Evolutionary conservation across 2,888 invertebrate genomes (phyloP).

Genomic region (Erpobdella octoculata): DNA sequence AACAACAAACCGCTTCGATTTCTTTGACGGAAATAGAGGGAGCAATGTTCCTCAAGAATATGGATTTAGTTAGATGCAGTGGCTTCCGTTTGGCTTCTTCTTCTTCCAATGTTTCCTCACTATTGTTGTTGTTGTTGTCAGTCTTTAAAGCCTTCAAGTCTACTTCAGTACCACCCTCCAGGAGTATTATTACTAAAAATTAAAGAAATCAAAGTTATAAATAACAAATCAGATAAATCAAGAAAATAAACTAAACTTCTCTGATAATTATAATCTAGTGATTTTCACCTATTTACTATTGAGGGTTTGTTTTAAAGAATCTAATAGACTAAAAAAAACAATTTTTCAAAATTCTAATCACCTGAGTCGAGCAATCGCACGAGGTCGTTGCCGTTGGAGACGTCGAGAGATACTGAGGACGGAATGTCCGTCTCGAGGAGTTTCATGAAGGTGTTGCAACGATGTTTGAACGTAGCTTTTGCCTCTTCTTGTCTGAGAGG

Average conservation of each 20-base stretch:
- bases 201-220: too few relatives aligned
- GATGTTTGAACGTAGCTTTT: conserved; percentile 63
- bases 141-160: conserved; percentile 75
- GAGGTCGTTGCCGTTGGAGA: conserved; percentile 67
- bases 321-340: background rate
- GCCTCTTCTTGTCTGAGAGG: conserved; percentile 81
- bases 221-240: too few relatives aligned
- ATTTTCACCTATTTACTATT: too few relatives aligned
- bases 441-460: conserved; percentile 80
- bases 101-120: too few relatives aligned
- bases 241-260: too few relatives aligned
- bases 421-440: conserved; percentile 64
- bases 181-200: conserved; percentile 72
- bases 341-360: conserved; percentile 36
- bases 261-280: too few relatives aligned
- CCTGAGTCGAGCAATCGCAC: conserved; percentile 79
- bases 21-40: background rate
- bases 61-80: background rate
- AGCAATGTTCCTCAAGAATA: background rate
- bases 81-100: too few relatives aligned
- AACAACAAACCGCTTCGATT: background rate
- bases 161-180: conserved; percentile 74
- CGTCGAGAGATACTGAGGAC: conserved; percentile 73
- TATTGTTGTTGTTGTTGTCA: too few relatives aligned
- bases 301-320: too few relatives aligned